A percentile compares a stretch with the other conserved stretches of the same genome.
Evolutionary conservation across 1,140 invertebrate genomes (phyloP).

Genomic region (Cherax destructor): DNA sequence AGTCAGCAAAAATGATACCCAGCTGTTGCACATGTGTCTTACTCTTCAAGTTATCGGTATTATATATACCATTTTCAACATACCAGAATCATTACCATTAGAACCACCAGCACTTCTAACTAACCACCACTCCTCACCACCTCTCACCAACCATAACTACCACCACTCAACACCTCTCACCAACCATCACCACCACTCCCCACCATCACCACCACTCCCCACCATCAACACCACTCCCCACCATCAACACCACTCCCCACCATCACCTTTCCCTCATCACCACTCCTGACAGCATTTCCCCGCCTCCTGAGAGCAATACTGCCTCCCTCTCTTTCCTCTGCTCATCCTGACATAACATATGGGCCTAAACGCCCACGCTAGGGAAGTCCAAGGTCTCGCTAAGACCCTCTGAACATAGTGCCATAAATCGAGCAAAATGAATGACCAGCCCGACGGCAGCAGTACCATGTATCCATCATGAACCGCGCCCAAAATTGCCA

Average conservation of each 20-base stretch:
- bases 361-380: not conserved
- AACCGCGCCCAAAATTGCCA: conserved; percentile 28
- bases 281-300: not conserved
- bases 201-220: not conserved
- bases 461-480: conserved; percentile 37
- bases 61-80: no score
- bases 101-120: no score
- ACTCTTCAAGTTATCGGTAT: no score
- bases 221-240: no score
- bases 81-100: no score
- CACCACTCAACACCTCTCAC: no score
- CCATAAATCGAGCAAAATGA: not conserved
- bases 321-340: not conserved
- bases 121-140: no score
- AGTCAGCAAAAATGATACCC: no score
- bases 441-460: conserved; percentile 17
- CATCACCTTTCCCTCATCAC: not conserved
- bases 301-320: not conserved
- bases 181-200: no score
- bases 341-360: not conserved
- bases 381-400: not conserved
- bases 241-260: no score
- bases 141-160: no score
- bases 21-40: no score
- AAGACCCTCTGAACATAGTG: not conserved